Conservation (phyloP, 1,140 invertebrate genomes). For the Centruroides vittatus region DNA sequence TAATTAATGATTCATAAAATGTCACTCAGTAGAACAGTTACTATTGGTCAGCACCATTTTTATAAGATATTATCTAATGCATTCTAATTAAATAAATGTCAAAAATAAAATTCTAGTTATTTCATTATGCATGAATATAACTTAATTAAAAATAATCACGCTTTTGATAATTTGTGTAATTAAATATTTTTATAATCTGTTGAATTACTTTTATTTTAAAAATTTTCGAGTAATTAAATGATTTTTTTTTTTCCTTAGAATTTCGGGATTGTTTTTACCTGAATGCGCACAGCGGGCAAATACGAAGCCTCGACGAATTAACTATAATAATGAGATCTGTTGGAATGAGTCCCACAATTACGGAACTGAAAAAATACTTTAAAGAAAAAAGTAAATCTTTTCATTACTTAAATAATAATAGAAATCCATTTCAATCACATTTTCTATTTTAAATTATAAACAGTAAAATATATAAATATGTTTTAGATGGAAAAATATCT, state of each 20-base stretch:
- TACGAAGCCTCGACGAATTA: conserved; percentile 72
- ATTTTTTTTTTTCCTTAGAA: conserved; percentile 17
- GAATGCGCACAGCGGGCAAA: conserved; percentile 73
- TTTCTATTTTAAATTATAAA: conserved; percentile 1
- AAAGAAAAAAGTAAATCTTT: conserved; percentile 52
- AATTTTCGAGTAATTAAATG: too few species aligned
- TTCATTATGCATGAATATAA: too few species aligned
- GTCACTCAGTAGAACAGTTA: too few species aligned
- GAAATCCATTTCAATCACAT: background rate
- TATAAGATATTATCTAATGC: too few species aligned
- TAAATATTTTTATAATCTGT: too few species aligned
- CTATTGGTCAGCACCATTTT: too few species aligned
- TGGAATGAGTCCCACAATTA: conserved; percentile 80
- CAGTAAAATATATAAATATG: background rate
- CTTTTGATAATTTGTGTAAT: too few species aligned
- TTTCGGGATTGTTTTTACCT: conserved; percentile 32
- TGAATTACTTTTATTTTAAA: too few species aligned
- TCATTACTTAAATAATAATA: background rate
- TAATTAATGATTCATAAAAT: too few species aligned
- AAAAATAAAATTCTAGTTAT: too few species aligned
- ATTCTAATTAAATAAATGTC: too few species aligned
- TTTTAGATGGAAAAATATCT: conserved; percentile 68
- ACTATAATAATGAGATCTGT: conserved; percentile 87
- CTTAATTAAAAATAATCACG: too few species aligned
- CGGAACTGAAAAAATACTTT: conserved; percentile 70